Evolutionary conservation across 2,888 invertebrate genomes (phyloP).

Genomic region (Eupithecia exiguata): DNA sequence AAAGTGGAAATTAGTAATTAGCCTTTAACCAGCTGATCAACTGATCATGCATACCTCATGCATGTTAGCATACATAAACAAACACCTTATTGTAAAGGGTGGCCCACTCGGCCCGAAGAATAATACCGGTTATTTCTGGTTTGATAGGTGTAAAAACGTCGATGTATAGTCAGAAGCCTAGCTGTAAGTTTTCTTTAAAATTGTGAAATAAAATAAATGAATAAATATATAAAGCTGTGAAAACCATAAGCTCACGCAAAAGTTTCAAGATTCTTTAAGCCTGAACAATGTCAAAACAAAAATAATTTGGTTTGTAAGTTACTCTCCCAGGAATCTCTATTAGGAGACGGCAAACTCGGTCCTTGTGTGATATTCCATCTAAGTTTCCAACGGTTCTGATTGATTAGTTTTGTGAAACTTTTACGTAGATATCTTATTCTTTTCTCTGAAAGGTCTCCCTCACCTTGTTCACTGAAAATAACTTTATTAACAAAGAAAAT

Average conservation of each 20-base stretch:
- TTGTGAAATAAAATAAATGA: no score
- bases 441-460: not conserved
- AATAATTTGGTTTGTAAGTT: constrained; percentile 22
- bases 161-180: no score
- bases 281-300: constrained; percentile 26
- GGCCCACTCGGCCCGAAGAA: no score
- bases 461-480: not conserved
- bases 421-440: not conserved
- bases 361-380: constrained; percentile 39
- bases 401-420: constrained; percentile 28
- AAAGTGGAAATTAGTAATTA: no score
- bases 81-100: no score
- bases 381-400: constrained; percentile 34
- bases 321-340: constrained; percentile 34
- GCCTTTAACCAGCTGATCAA: no score
- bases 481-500: no score
- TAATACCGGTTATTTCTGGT: no score
- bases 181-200: no score
- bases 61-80: no score
- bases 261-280: constrained; percentile 13
- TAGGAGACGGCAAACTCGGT: constrained; percentile 35
- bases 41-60: no score
- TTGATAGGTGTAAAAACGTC: no score
- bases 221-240: not conserved
- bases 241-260: not conserved